These are phyloP conservation scores for Oligia strigilis DNA, from an alignment of 2,888 invertebrate genomes.

Conservation along the genomic window DNA sequence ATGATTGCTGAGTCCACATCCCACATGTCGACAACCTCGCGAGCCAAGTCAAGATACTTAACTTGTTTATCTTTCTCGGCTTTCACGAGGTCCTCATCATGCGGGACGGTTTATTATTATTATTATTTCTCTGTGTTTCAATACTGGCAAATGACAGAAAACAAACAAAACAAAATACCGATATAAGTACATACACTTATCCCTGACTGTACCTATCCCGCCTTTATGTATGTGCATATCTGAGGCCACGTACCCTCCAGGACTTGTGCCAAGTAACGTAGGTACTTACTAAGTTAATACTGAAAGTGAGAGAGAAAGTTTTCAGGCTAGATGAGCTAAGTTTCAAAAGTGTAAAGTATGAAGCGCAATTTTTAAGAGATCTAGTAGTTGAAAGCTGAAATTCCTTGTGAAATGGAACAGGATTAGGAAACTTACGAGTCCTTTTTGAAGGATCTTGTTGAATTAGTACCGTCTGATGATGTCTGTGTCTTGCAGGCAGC, in stretches of 20 bases:
- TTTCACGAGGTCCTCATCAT: no score
- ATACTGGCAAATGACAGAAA: neutral
- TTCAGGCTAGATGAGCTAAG: conserved; percentile 23
- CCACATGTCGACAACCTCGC: no score
- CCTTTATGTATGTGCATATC: conserved; percentile 37
- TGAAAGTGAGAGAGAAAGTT: conserved; percentile 24
- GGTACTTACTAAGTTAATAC: conserved; percentile 36
- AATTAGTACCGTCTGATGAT: neutral
- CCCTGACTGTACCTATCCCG: conserved; percentile 16
- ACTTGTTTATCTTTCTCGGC: no score
- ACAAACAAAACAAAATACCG: no score
- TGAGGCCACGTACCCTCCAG: conserved; percentile 27
- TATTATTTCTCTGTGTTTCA: neutral
- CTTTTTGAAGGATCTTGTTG: neutral
- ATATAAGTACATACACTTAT: neutral
- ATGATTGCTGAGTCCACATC: no score
- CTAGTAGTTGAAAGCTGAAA: conserved; percentile 12
- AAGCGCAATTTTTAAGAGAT: conserved; percentile 26
- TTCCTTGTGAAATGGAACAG: neutral
- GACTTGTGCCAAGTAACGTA: conserved; percentile 17
- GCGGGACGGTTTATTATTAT: no score
- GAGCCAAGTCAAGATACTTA: no score
- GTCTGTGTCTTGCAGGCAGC: neutral
- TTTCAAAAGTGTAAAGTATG: conserved; percentile 25
- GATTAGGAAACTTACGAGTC: neutral